Evolutionary conservation across 2,888 invertebrate genomes (phyloP).

Genomic region (Entomobrya proxima): DNA sequence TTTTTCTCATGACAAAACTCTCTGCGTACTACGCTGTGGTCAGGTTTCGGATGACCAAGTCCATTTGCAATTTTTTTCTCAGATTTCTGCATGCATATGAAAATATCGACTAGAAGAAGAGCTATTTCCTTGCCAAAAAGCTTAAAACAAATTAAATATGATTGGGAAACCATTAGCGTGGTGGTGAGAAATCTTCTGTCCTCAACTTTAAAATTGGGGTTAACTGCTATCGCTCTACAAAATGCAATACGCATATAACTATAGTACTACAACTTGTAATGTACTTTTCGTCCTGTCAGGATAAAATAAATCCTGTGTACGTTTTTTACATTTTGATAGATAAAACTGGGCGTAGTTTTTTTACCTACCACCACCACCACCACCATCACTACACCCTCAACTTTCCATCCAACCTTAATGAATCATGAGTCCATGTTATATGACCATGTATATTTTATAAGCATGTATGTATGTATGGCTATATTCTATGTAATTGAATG

Average conservation of each 20-base stretch:
- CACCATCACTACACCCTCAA: conserved; percentile 39
- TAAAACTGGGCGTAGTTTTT: conserved; percentile 60
- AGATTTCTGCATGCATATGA: not conserved
- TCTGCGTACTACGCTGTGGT: too few relatives aligned
- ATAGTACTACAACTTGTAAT: not conserved
- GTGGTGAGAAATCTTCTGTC: not conserved
- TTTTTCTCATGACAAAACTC: too few relatives aligned
- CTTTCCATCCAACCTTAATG: conserved; percentile 52
- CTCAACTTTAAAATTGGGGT: not conserved
- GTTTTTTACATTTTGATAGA: not conserved
- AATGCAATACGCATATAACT: not conserved
- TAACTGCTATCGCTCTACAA: not conserved
- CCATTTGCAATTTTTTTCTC: too few relatives aligned
- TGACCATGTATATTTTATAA: not conserved
- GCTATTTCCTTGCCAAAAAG: not conserved
- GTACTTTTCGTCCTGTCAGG: not conserved
- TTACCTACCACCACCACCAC: too few relatives aligned
- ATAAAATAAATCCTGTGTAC: not conserved
- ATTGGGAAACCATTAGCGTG: not conserved
- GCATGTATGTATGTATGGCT: conserved; percentile 8
- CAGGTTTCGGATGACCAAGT: too few relatives aligned
- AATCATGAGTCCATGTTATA: conserved; percentile 27
- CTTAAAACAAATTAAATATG: not conserved
- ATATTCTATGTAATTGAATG: too few relatives aligned
- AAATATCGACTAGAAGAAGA: not conserved